phyloP scores from a whole-genome alignment of 92 coral and sea anemone genomes.

The Porites divaricata region DNA sequence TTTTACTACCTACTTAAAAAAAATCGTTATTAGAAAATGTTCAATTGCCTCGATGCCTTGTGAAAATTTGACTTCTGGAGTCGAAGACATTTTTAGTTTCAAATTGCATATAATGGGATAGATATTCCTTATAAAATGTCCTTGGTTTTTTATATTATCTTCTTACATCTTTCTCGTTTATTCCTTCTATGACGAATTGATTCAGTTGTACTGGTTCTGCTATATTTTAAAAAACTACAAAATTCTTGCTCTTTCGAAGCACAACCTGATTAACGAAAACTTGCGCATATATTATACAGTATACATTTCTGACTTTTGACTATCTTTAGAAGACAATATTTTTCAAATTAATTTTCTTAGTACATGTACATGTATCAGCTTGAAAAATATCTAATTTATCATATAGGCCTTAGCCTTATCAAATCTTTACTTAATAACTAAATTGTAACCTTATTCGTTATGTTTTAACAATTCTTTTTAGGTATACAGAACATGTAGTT shows the following conservation, averaged over 20 bases:
- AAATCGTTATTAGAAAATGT: not conserved
- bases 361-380: not conserved
- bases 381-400: not conserved
- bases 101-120: not conserved
- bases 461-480: constrained; percentile 10
- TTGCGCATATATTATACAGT: not conserved
- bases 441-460: constrained; percentile 6
- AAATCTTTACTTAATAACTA: not conserved
- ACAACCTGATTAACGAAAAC: not conserved
- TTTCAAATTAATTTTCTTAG: not conserved
- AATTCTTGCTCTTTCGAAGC: not conserved
- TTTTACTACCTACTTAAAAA: not conserved
- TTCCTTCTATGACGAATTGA: not conserved
- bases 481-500: constrained; percentile 25
- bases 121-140: not conserved
- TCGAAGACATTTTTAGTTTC: constrained; percentile 12
- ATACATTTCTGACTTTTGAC: not conserved
- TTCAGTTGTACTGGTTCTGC: not conserved
- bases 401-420: constrained; percentile 7
- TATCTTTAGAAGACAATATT: not conserved
- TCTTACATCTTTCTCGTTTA: not conserved
- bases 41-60: not conserved
- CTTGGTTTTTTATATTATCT: not conserved
- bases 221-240: not conserved
- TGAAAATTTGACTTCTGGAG: constrained; percentile 12